These are phyloP conservation scores for Palythoa grandiflora DNA, from an alignment of 92 coral and sea anemone genomes.

Conservation along the genomic window DNA sequence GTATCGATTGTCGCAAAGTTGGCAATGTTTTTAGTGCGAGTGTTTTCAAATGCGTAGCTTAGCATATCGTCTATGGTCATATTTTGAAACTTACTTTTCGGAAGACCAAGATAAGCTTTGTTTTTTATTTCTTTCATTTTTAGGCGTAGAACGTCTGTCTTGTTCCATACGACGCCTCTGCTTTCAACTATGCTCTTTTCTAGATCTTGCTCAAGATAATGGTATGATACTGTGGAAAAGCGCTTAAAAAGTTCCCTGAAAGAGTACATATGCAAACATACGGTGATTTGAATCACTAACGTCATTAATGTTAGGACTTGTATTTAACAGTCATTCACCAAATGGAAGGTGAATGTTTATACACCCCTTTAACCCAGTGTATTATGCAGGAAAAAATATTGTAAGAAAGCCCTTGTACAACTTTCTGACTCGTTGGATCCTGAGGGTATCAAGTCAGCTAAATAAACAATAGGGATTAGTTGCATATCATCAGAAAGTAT, in stretches of 20 bases:
- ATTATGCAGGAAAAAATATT: no score
- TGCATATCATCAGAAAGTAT: no score
- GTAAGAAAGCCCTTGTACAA: no score
- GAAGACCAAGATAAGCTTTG: slow-evolving; percentile 61
- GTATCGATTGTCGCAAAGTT: slow-evolving; percentile 69
- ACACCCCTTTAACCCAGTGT: no score
- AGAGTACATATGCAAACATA: background rate
- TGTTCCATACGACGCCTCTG: slow-evolving; percentile 68
- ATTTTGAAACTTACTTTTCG: slow-evolving; percentile 50
- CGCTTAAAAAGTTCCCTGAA: background rate
- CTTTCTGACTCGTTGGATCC: no score
- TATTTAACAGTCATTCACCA: background rate
- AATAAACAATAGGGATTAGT: no score
- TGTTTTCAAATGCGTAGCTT: slow-evolving; percentile 62
- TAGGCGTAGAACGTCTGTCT: slow-evolving; percentile 16
- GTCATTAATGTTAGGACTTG: background rate
- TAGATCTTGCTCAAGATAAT: no score
- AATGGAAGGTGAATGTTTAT: no score
- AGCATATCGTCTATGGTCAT: slow-evolving; percentile 66
- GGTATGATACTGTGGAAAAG: background rate
- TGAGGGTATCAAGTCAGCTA: no score
- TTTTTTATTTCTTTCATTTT: slow-evolving; percentile 50
- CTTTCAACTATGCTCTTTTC: slow-evolving; percentile 59
- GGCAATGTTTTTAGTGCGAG: slow-evolving; percentile 53
- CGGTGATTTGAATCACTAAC: background rate